Conservation (phyloP, 2,113 vertebrate genomes). For the Nerophis ophidion region DNA sequence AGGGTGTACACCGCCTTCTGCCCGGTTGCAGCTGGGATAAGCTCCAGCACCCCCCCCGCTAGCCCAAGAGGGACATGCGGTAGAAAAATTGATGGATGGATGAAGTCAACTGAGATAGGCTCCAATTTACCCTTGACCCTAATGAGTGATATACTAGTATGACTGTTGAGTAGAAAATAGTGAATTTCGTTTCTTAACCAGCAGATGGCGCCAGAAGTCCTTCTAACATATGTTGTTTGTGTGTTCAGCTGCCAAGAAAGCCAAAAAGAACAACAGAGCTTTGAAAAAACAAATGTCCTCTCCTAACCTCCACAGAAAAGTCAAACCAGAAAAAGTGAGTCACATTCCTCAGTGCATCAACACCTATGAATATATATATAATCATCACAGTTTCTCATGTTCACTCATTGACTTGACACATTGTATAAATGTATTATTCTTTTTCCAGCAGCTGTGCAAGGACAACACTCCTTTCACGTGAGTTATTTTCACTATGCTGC, state of each 20-base stretch:
- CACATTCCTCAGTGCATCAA: background rate
- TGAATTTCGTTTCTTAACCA: conserved; percentile 11
- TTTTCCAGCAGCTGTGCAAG: conserved; percentile 70
- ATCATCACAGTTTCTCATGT: no score
- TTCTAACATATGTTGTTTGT: background rate
- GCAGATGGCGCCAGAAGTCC: conserved; percentile 28
- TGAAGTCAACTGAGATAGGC: no score
- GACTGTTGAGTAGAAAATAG: background rate
- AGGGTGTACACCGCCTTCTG: no score
- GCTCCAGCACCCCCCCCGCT: no score
- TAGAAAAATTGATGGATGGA: no score
- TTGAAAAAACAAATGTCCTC: conserved; percentile 86
- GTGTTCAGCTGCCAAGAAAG: conserved; percentile 72
- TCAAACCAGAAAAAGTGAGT: conserved; percentile 84
- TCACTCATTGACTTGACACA: no score
- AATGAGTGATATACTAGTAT: no score
- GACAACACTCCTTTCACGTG: conserved; percentile 89
- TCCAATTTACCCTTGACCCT: no score
- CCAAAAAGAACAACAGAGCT: conserved; percentile 79
- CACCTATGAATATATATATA: background rate
- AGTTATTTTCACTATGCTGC: conserved; percentile 53
- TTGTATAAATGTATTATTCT: conserved; percentile 4
- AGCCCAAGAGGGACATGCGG: no score
- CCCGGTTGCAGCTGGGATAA: no score
- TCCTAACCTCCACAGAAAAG: conserved; percentile 84